phyloP scores from a whole-genome alignment of 2,113 vertebrate species.

The Melanotaenia duboulayi region DNA sequence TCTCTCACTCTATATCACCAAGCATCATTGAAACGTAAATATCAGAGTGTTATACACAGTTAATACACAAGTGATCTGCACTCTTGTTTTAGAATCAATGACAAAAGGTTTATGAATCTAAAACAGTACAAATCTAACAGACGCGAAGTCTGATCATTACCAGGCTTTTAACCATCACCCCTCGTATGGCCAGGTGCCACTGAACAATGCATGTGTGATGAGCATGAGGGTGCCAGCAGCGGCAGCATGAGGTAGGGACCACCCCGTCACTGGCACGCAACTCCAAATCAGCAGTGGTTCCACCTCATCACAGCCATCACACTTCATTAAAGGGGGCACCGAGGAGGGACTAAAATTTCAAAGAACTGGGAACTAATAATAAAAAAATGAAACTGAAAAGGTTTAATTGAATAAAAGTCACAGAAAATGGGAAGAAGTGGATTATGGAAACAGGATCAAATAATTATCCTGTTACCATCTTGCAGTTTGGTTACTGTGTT shows the following conservation, averaged over 20 bases:
- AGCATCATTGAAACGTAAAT: slow-evolving; percentile 10
- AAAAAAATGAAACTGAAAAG: slow-evolving; percentile 19
- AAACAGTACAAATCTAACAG: slow-evolving; percentile 12
- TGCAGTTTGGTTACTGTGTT: background rate
- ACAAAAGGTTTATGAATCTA: slow-evolving; percentile 11
- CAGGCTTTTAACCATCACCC: slow-evolving; percentile 47
- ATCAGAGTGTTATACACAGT: background rate
- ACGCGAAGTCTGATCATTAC: slow-evolving; percentile 38
- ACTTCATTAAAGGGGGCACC: slow-evolving; percentile 71
- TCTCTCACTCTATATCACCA: background rate
- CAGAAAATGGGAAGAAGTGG: background rate
- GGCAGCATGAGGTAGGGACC: slow-evolving; percentile 61
- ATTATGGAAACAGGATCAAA: background rate
- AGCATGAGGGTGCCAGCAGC: slow-evolving; percentile 79
- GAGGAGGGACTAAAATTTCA: slow-evolving; percentile 38
- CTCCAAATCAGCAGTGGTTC: slow-evolving; percentile 61
- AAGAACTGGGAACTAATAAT: slow-evolving; percentile 15
- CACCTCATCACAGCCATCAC: slow-evolving; percentile 74
- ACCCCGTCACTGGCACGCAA: slow-evolving; percentile 73
- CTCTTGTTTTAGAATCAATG: slow-evolving; percentile 22
- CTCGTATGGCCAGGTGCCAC: slow-evolving; percentile 65
- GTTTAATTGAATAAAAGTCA: slow-evolving; percentile 27
- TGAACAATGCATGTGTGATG: slow-evolving; percentile 76
- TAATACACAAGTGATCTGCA: background rate
- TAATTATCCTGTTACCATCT: background rate